These are phyloP conservation scores for Puma concolor DNA, from an alignment of 2,113 vertebrate genomes.

Conservation along the genomic window DNA sequence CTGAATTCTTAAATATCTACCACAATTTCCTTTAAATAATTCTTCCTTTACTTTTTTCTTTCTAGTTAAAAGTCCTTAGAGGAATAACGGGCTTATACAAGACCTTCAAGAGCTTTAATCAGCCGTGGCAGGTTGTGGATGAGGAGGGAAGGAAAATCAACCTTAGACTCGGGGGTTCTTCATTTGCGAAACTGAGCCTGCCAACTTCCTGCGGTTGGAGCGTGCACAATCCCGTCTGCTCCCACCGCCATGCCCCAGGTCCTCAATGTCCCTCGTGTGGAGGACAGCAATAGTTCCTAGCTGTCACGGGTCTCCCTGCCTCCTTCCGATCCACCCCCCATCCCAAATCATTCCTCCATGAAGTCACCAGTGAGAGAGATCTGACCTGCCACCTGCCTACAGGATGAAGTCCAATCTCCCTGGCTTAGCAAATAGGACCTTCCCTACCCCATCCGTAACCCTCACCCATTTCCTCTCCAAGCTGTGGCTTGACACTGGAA, in stretches of 20 bases:
- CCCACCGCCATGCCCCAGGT: accelerated
- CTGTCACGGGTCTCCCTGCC: neutral
- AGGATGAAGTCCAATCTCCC: neutral
- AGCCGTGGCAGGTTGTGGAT: too few species aligned
- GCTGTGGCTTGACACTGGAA: neutral
- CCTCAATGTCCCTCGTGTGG: accelerated
- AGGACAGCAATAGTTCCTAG: accelerated
- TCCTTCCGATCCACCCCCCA: neutral
- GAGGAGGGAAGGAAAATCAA: neutral
- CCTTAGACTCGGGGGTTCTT: neutral
- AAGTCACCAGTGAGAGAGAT: neutral
- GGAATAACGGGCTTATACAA: neutral
- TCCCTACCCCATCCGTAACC: neutral
- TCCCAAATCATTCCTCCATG: neutral
- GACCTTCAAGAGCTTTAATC: neutral
- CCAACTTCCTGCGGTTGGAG: accelerated
- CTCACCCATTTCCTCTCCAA: neutral
- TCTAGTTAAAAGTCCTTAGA: neutral
- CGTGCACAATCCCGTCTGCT: accelerated
- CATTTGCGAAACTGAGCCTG: neutral
- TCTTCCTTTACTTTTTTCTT: neutral
- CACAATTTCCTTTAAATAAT: neutral
- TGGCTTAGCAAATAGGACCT: neutral
- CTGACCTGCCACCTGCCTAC: neutral
- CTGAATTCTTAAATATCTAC: neutral